Evolutionary conservation across 2,888 invertebrate genomes (phyloP).

Genomic region (Pristionchus japonicus): DNA sequence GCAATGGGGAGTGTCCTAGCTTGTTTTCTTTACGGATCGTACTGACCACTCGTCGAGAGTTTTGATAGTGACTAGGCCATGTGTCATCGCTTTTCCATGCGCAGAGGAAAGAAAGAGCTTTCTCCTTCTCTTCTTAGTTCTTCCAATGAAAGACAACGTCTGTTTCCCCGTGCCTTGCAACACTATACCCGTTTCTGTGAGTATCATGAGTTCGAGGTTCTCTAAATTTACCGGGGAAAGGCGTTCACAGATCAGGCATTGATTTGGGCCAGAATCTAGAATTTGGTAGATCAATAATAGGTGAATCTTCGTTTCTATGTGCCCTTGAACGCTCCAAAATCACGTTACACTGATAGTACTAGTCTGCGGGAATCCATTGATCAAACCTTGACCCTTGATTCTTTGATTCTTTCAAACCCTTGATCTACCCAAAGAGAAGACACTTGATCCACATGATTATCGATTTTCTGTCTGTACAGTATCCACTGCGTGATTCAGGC

Average conservation of each 20-base stretch:
- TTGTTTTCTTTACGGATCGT: background rate
- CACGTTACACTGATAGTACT: no score
- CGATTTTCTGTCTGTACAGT: background rate
- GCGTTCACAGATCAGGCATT: no score
- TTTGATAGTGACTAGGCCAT: slow-evolving; percentile 35
- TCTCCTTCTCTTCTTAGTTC: background rate
- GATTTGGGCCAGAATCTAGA: no score
- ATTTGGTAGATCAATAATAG: no score
- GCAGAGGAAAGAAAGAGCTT: slow-evolving; percentile 8
- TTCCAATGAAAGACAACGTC: background rate
- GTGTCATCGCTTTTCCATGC: background rate
- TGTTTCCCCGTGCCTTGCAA: background rate
- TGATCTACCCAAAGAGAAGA: background rate
- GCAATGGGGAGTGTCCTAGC: background rate
- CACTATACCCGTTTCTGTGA: background rate
- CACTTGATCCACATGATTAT: background rate
- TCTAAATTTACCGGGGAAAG: no score
- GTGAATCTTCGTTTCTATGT: no score
- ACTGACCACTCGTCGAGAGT: background rate
- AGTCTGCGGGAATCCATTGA: background rate
- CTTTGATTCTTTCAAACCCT: no score
- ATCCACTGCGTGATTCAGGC: slow-evolving; percentile 13
- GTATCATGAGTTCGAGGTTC: background rate
- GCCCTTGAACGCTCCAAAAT: no score
- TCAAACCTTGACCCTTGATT: background rate